Conservation (phyloP, 2,113 vertebrate species). For the Sylvia atricapilla region DNA sequence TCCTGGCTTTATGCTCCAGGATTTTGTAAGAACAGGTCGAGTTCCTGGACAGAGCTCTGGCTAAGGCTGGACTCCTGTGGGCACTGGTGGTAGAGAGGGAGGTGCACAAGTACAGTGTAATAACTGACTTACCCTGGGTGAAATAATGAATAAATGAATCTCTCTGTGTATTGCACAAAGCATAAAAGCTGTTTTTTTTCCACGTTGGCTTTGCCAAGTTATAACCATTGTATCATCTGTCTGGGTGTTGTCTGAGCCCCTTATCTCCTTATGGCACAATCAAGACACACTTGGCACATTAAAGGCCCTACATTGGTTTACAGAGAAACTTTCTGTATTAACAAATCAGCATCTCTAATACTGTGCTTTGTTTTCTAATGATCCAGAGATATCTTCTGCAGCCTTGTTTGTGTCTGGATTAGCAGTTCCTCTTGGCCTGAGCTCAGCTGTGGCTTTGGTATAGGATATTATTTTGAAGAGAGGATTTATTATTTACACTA, state of each 20-base stretch:
- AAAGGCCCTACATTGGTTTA: background rate
- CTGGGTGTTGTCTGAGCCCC: background rate
- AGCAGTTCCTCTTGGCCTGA: background rate
- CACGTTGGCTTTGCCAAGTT: background rate
- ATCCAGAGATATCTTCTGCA: background rate
- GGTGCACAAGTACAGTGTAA: background rate
- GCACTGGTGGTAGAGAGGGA: background rate
- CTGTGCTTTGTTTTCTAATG: background rate
- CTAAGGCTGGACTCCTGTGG: background rate
- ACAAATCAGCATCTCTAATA: background rate
- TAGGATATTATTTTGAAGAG: background rate
- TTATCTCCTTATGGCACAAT: background rate
- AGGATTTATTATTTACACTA: background rate
- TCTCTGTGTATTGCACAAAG: background rate
- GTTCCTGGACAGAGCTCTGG: background rate
- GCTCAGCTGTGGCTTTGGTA: background rate
- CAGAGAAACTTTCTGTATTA: background rate
- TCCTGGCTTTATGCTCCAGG: background rate
- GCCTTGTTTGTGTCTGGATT: conserved; percentile 21
- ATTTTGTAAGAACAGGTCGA: background rate
- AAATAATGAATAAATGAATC: background rate
- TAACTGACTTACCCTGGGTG: background rate
- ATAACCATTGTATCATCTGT: background rate
- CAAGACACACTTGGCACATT: background rate
- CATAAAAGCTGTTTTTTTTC: background rate